Base-by-base conservation (phyloP, 30 jellyfish, hydroid and myxozoan species). In the Mastigias papua region DNA sequence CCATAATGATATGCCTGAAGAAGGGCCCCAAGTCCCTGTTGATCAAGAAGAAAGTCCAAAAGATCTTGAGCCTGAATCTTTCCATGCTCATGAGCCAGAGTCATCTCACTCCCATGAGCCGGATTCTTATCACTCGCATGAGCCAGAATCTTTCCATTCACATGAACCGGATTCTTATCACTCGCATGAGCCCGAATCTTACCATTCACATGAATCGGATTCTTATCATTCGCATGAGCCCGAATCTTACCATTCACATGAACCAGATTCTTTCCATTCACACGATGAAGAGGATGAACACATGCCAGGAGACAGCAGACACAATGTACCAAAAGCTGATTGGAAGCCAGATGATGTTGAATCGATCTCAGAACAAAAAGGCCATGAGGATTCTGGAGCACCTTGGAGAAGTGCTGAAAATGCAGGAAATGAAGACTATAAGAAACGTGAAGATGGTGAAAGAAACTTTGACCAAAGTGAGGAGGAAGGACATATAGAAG, bases 11-110 rank as follows among this genome's bases (percentile, higher is more conserved):
- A 61, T 61, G 90, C 81, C 34, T n/a, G 90, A 80, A 10, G 94
- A 85, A 50, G 94, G 94, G 28, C 94, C 94, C 20, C 82, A 85
- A 27, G 94, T 85, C 21, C 88, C 94, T 1, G 94, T 76, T 26
- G 80, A 65, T 30, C 88, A 73, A 32, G 94, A 85, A 54, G 88
- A 85, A 62, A 85, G 94, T 37, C 94, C 94, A 16, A 30, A 68
- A 2, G 89, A 63, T 16, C 63, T 66, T 2, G 94, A 85, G 17
- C 94, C 88, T n/a, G 88, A 70, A 48, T 77, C 89, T 0, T 73
- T 10, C 57, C 81, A 49, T 27, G 34, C 80, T 0, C 60, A 73
- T 60, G 94, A 84, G 28, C 73, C 61, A 17, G 88, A n/a, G n/a
- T n/a, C n/a, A n/a, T n/a, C n/a, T n/a, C n/a, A n/a, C n/a, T n/a